These are phyloP conservation scores for Muscidifurax raptorellus DNA, from an alignment of 1,140 invertebrate genomes.

Conservation along the genomic window DNA sequence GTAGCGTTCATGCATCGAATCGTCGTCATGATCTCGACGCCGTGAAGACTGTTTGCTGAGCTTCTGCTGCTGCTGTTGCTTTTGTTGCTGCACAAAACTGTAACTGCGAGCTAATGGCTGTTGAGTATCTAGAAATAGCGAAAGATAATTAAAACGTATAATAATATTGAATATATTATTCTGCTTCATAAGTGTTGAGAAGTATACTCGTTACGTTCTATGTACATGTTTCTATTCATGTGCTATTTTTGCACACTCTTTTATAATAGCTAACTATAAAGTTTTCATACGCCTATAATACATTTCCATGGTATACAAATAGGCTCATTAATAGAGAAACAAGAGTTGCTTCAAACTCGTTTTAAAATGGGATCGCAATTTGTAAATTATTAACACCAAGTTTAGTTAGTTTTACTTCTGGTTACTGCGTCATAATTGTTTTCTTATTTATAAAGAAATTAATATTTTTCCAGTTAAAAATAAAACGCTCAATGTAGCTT, in stretches of 20 bases:
- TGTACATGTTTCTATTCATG: no score
- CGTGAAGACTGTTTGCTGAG: conserved; percentile 71
- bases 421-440: not conserved
- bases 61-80: conserved; percentile 75
- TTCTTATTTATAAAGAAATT: not conserved
- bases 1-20: conserved; percentile 90
- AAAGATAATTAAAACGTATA: not conserved
- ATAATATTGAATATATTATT: not conserved
- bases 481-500: not conserved
- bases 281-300: not conserved
- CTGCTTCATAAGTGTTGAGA: not conserved
- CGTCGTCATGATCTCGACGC: conserved; percentile 78
- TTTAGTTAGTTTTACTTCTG: not conserved
- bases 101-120: conserved; percentile 80
- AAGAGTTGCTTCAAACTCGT: not conserved
- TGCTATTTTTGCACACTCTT: not conserved
- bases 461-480: no score
- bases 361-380: not conserved
- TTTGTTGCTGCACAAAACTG: conserved; percentile 83
- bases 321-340: not conserved
- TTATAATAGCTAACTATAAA: not conserved
- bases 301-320: not conserved
- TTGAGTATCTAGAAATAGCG: conserved; percentile 55
- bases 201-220: not conserved
- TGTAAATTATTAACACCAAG: no score